Percentiles rank a stretch among this genome's conserved stretches.
phyloP scores from a whole-genome alignment of 2,888 invertebrate genomes.

The Schrankia costaestrigalis region DNA sequence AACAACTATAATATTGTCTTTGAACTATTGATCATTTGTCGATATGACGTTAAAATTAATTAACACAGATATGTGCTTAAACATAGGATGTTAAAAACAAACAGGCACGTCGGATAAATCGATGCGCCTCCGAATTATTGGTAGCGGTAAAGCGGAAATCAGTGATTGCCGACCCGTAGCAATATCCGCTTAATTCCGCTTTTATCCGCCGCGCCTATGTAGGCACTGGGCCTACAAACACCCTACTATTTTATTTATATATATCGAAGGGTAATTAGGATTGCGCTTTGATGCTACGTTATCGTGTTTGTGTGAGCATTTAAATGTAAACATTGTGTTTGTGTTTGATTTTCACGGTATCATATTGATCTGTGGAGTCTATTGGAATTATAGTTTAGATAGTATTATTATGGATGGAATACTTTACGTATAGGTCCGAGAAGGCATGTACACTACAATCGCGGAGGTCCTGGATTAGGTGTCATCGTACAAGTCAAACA shows the following conservation, averaged over 20 bases:
- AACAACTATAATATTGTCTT: too few species aligned
- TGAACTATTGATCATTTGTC: slow-evolving; percentile 16
- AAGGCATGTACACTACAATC: too few species aligned
- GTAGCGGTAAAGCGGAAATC: slow-evolving; percentile 62
- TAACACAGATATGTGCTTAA: slow-evolving; percentile 19
- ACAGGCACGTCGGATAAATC: slow-evolving; percentile 33
- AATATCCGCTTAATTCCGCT: slow-evolving; percentile 61
- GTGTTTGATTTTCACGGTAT: too few species aligned
- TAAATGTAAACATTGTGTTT: slow-evolving; percentile 4
- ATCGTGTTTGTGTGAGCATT: slow-evolving; percentile 2
- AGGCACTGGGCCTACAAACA: slow-evolving; percentile 25
- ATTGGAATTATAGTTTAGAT: too few species aligned
- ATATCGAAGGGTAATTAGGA: slow-evolving; percentile 27
- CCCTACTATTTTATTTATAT: slow-evolving; percentile 28
- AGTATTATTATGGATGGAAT: too few species aligned
- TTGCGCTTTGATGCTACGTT: slow-evolving; percentile 13
- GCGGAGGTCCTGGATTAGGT: too few species aligned
- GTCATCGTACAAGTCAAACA: too few species aligned
- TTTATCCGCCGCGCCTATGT: slow-evolving; percentile 39
- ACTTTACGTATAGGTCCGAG: too few species aligned
- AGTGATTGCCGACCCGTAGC: slow-evolving; percentile 57
- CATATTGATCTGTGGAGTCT: too few species aligned
- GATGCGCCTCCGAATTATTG: slow-evolving; percentile 50
- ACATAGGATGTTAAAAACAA: slow-evolving; percentile 35
- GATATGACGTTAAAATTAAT: slow-evolving; percentile 18